phyloP scores from a whole-genome alignment of 2,113 vertebrate species.

The Laticauda colubrina region DNA sequence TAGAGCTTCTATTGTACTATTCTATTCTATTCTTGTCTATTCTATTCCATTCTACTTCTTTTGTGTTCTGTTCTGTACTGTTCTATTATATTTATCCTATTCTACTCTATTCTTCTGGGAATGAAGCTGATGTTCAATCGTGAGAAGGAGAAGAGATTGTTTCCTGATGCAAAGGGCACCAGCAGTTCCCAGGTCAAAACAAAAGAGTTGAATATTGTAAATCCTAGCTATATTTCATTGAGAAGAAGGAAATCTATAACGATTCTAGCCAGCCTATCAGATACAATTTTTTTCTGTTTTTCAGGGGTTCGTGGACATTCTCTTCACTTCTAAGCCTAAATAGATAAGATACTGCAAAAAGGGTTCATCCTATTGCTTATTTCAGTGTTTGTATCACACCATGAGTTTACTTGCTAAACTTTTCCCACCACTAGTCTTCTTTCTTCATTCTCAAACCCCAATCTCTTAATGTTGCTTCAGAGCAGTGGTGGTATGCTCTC shows the following conservation, averaged over 20 bases:
- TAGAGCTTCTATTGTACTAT: too few relatives aligned
- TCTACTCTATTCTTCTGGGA: background rate
- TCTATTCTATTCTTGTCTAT: too few relatives aligned
- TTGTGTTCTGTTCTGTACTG: too few relatives aligned
- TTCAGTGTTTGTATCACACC: background rate
- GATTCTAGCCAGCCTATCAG: background rate
- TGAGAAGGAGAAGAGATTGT: too few relatives aligned
- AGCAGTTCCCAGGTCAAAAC: background rate
- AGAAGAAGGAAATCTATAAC: background rate
- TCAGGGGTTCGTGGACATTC: background rate
- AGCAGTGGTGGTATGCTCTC: too few relatives aligned
- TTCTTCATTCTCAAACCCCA: background rate
- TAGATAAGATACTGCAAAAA: background rate
- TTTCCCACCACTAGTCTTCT: too few relatives aligned
- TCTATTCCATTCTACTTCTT: too few relatives aligned
- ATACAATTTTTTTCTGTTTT: background rate
- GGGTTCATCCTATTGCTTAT: background rate
- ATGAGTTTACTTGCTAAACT: too few relatives aligned
- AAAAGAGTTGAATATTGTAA: background rate
- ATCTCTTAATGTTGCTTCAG: background rate
- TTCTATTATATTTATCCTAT: too few relatives aligned
- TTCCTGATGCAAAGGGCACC: background rate
- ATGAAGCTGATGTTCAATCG: background rate
- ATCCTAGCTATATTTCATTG: background rate
- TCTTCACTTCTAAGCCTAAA: background rate